Conservation (phyloP, 2,888 invertebrate genomes). For the Ectobius pallidus region DNA sequence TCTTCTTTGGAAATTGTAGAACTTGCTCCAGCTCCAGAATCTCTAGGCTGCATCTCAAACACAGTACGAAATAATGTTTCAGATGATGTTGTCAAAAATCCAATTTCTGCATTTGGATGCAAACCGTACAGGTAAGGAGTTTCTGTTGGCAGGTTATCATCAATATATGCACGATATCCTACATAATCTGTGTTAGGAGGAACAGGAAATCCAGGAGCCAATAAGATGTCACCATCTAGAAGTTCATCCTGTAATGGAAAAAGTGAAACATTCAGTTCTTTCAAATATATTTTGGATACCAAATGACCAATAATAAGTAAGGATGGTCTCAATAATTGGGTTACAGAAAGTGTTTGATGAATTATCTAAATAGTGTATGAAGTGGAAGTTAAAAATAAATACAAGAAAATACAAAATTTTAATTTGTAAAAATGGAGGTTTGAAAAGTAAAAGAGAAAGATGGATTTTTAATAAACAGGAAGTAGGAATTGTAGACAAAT, state of each 20-base stretch:
- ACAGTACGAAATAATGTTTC: slow-evolving; percentile 83
- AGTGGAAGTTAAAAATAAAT: too few species aligned
- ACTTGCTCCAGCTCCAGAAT: slow-evolving; percentile 73
- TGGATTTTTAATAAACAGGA: too few species aligned
- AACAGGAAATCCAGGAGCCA: slow-evolving; percentile 82
- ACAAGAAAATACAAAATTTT: too few species aligned
- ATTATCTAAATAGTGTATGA: too few species aligned
- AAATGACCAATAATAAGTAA: too few species aligned
- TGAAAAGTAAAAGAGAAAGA: too few species aligned
- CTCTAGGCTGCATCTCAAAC: slow-evolving; percentile 89
- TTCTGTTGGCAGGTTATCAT: slow-evolving; percentile 84
- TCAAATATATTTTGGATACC: too few species aligned
- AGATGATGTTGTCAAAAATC: slow-evolving; percentile 85
- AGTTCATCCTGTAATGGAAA: slow-evolving; percentile 60
- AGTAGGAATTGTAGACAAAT: too few species aligned
- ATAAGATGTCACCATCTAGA: slow-evolving; percentile 66
- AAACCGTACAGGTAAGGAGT: slow-evolving; percentile 90
- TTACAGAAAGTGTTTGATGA: too few species aligned
- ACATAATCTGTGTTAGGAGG: slow-evolving; percentile 88
- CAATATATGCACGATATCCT: slow-evolving; percentile 88
- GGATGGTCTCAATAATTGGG: too few species aligned
- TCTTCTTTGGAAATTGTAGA: slow-evolving; percentile 81
- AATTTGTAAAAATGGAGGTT: too few species aligned
- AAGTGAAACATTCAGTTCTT: too few species aligned
- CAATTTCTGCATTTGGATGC: slow-evolving; percentile 95